Evolutionary conservation across 1,140 invertebrate genomes (phyloP).

Genomic region (Dermatophagoides farinae): DNA sequence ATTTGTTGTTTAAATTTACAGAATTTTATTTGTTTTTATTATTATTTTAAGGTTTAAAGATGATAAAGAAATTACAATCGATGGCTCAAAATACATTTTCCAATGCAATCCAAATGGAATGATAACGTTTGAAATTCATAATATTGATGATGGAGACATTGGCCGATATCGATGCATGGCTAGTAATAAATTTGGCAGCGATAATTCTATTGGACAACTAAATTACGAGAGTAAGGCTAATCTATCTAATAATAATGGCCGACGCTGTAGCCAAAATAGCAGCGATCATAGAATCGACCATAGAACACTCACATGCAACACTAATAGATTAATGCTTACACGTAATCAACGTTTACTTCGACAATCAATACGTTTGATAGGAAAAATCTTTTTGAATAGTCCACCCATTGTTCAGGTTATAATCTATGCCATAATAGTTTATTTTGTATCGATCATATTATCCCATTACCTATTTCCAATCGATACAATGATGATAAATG

Average conservation of each 20-base stretch:
- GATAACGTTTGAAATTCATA: constrained; percentile 43
- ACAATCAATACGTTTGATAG: too few species aligned
- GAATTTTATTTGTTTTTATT: not conserved
- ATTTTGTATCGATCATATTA: too few species aligned
- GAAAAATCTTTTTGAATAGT: too few species aligned
- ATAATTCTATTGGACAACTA: constrained; percentile 53
- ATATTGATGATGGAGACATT: constrained; percentile 48
- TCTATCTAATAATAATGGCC: not conserved
- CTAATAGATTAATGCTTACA: too few species aligned
- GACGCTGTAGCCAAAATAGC: not conserved
- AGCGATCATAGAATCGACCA: too few species aligned
- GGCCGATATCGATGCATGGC: constrained; percentile 61
- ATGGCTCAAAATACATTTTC: constrained; percentile 48
- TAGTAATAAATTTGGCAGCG: constrained; percentile 59
- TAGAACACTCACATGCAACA: too few species aligned
- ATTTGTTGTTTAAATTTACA: not conserved
- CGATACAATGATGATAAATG: too few species aligned
- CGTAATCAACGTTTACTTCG: too few species aligned
- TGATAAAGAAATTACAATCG: constrained; percentile 49
- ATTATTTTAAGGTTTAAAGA: constrained; percentile 35
- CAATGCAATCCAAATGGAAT: constrained; percentile 58
- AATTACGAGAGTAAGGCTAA: constrained; percentile 53
- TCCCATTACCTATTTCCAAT: too few species aligned
- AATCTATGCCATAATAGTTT: too few species aligned
- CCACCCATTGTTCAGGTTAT: too few species aligned